Evolutionary conservation across 2,888 invertebrate species (phyloP), one percentile per base, ranked within the genome.

Genomic region (Lacanobia oleracea): DNA sequence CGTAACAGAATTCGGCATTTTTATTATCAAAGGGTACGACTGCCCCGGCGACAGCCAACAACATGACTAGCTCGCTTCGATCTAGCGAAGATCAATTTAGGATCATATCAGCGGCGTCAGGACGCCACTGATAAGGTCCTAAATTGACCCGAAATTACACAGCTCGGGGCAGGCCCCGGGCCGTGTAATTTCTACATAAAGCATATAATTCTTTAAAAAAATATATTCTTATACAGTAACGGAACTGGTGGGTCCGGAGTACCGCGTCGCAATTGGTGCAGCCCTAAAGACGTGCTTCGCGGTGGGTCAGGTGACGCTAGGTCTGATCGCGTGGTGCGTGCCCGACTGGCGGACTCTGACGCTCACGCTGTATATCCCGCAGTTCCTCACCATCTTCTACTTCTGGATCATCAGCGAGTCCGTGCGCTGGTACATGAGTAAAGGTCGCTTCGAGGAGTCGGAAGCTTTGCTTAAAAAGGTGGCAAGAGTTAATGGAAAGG

Each of bases 391-490:
- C 50, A 88, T 98, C 48, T 89, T 95, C 8, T 97, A 97, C 86
- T 96, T 97, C 79, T 97, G 97, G 97, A 86, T 97, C 12, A 92
- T 97, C 70, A 97, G 97, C 0, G 98, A 98, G 91, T 97, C 97
- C 5, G 95, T 97, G 1, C 96, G 98, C 67, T 98, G 98, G 98
- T 96, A 98, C 64, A 92, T 98, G 81, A 97, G 97, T 70, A 97
- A 97, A 87, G 97, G 97, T 1, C 96, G 97, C 67, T 96, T 96
- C 72, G 96, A 97, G 18, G 96, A 97, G 78, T 97, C 97, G 0
- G 97, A 97, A 81, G 90, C 89, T 18, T 96, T 97, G 2, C 91
- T 98, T 12, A 95, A 96, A 56, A 96, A 94, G 75, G 97, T 97
- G 4, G 97, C 98, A 0, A 92, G 92, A 81, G 92, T 97, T 0